A percentile compares a stretch with the other conserved stretches of the same genome.
Evolutionary conservation across 2,113 vertebrate species (phyloP).

Genomic region (Lampris incognitus): DNA sequence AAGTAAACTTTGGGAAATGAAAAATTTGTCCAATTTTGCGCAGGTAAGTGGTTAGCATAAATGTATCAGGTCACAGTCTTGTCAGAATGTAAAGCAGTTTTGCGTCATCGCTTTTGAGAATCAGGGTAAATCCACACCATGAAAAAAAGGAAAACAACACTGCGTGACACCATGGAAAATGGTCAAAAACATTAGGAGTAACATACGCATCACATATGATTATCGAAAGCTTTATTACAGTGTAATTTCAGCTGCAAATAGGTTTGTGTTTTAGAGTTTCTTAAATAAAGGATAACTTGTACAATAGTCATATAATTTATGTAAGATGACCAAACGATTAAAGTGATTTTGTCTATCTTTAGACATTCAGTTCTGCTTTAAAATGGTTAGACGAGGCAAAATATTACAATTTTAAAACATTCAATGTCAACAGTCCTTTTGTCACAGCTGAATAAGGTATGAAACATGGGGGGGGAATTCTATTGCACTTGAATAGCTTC

Average conservation of each 20-base stretch:
- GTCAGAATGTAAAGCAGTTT: neutral
- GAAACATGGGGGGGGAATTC: neutral
- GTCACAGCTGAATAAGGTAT: neutral
- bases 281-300: too few species aligned
- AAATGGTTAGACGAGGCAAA: too few species aligned
- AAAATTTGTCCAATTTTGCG: neutral
- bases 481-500: slow-evolving; percentile 7
- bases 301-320: too few species aligned
- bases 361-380: neutral
- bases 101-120: neutral
- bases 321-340: too few species aligned
- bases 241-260: slow-evolving; percentile 3
- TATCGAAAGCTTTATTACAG: slow-evolving; percentile 49
- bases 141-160: too few species aligned
- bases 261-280: neutral
- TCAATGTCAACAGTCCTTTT: neutral
- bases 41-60: too few species aligned
- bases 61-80: too few species aligned
- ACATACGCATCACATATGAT: slow-evolving; percentile 2
- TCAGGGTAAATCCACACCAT: too few species aligned
- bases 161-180: too few species aligned
- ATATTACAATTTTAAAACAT: neutral
- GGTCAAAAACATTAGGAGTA: too few species aligned
- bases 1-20: neutral
- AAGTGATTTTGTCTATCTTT: slow-evolving; percentile 2